Conservation (phyloP, 2,888 invertebrate genomes). For the Saturnia pavonia region DNA sequence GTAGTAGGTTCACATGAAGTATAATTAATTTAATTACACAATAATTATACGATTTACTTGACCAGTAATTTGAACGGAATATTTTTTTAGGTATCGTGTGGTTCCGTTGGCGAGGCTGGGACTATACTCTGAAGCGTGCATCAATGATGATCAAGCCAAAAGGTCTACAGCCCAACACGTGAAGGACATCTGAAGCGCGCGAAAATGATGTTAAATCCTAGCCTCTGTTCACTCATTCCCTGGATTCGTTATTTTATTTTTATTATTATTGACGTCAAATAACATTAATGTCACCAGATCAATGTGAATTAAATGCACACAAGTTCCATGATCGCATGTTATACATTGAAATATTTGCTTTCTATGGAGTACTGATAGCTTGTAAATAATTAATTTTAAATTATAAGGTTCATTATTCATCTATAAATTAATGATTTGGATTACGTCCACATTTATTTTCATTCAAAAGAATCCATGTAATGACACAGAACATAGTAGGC, state of each 20-base stretch:
- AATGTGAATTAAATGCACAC: not conserved
- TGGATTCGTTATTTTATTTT: constrained; percentile 52
- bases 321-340: not conserved
- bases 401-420: not conserved
- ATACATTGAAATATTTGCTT: not conserved
- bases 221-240: constrained; percentile 70
- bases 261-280: constrained; percentile 6
- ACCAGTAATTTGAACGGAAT: not conserved
- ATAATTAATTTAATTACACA: too few relatives aligned
- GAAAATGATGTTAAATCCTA: constrained; percentile 39
- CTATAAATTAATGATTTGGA: not conserved
- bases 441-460: constrained; percentile 18
- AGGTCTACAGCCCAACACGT: constrained; percentile 80
- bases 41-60: too few relatives aligned
- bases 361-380: too few relatives aligned
- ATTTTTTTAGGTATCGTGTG: constrained; percentile 90
- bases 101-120: constrained; percentile 98
- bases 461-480: constrained; percentile 59
- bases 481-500: constrained; percentile 63
- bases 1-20: not conserved
- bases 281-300: not conserved
- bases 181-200: constrained; percentile 38
- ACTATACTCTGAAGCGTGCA: constrained; percentile 94
- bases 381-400: constrained; percentile 5
- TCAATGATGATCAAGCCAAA: constrained; percentile 96